Base-by-base conservation (phyloP, 2,888 invertebrate genomes). In the Cryptosula pallasiana region DNA sequence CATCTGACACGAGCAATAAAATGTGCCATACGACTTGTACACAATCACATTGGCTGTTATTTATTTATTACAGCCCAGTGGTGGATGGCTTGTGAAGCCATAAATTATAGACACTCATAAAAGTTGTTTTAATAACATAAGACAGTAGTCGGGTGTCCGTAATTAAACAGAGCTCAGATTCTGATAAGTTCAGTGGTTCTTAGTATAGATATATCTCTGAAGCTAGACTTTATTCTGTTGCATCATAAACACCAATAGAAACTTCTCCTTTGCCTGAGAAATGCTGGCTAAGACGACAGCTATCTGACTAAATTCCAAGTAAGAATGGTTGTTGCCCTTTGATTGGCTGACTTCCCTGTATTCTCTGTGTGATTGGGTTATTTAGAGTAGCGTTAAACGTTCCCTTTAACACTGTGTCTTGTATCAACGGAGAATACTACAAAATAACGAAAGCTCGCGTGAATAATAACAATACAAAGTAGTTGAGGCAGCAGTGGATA, bases 361-460 rank as follows among this genome's bases (percentile, higher is more conserved):
- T 35, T 35, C 71, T 69, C 9, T 58, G 16, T 13, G 78, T 75
- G 3, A 83, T 76, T 2, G 83, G 84, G 76, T 84, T 84, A 78
- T 81, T 82, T 71, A 84, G 78, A 23, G 83, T 83, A 20, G 82
- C 81, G 75, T 84, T 84, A 76, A 84, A 84, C 32, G 83, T 84
- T 45, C 83, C 83, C 69, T 78, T 79, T 71, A 84, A 75, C n/a
- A 84, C 81, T 25, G 83, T 82, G 74, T 84, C 84, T 75, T 82
- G 83, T 20, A 83, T 76, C 75, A 83, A 76, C 20, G 84, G 83
- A 23, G 83, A 83, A 73, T 81, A 81, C 83, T 83, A 80, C 71
- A 80, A 81, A 71, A 71, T 73, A 71, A 76, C 73, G 74, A 73
- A 57, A 45, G 20, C 9, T 45, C 9, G 20, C 45, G 45, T 45